Evolutionary conservation across 1,140 invertebrate species (phyloP).

Genomic region (Ips typographus): DNA sequence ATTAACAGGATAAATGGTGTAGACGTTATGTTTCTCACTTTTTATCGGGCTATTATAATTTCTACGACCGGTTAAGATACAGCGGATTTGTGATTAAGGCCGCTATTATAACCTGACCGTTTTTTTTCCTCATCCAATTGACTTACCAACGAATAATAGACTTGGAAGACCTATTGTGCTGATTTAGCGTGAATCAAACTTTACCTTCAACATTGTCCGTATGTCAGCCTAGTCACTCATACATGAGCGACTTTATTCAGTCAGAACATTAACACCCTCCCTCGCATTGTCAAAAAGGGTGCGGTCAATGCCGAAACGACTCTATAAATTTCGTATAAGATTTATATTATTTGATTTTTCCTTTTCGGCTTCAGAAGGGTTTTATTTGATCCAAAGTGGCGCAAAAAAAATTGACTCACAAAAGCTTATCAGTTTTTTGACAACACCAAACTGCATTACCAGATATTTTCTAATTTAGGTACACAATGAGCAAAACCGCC

Average conservation of each 20-base stretch:
- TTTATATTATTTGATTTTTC: conserved; percentile 20
- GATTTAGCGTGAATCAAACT: too few relatives aligned
- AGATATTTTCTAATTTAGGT: conserved; percentile 18
- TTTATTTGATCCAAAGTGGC: conserved; percentile 1
- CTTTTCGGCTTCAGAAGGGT: neutral
- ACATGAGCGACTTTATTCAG: conserved; percentile 24
- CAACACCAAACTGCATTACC: neutral
- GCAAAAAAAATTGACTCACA: conserved; percentile 2
- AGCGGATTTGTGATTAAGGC: conserved; percentile 1
- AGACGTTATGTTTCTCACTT: conserved; percentile 18
- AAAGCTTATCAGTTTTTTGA: conserved; percentile 6
- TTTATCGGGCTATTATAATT: conserved; percentile 15
- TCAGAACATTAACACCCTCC: conserved; percentile 22
- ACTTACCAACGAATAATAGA: neutral
- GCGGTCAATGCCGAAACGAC: conserved; percentile 24
- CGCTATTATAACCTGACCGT: neutral
- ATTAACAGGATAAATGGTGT: conserved; percentile 24
- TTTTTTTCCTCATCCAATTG: neutral
- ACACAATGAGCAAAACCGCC: conserved; percentile 16
- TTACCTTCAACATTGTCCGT: conserved; percentile 10
- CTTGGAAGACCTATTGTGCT: too few relatives aligned
- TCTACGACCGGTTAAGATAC: neutral
- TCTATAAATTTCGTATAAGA: conserved; percentile 32
- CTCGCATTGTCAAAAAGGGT: conserved; percentile 24
- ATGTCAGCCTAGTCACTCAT: conserved; percentile 22